Percentiles rank a stretch among this genome's conserved stretches.
phyloP scores from a whole-genome alignment of 2,797 vertebrate species.

The Antennarius maculatus region DNA sequence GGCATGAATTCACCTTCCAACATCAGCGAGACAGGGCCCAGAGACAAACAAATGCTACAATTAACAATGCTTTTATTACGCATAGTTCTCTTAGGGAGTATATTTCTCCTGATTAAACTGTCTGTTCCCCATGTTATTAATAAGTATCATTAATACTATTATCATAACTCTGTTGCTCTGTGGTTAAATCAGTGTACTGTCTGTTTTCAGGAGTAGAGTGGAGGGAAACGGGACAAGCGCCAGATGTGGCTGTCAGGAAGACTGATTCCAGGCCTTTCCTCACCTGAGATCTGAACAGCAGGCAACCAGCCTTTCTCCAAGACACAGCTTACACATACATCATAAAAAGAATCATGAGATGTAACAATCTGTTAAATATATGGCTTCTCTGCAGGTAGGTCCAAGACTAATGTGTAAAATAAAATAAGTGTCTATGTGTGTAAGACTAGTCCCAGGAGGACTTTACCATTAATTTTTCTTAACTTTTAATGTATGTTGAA shows the following conservation, averaged over 20 bases:
- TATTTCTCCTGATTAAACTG: slow-evolving; percentile 52
- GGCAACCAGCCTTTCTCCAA: slow-evolving; percentile 45
- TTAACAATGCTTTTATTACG: slow-evolving; percentile 51
- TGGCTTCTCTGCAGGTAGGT: slow-evolving; percentile 25
- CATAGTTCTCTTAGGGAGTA: slow-evolving; percentile 8
- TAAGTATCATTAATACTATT: slow-evolving; percentile 66
- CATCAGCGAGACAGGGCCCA: slow-evolving; percentile 40
- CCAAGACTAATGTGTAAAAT: slow-evolving; percentile 11
- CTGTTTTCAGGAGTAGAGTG: slow-evolving; percentile 60
- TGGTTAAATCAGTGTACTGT: slow-evolving; percentile 55
- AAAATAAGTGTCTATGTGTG: slow-evolving; percentile 31
- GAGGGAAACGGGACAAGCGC: slow-evolving; percentile 66
- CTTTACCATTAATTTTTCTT: slow-evolving; percentile 14
- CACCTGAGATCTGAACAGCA: slow-evolving; percentile 71
- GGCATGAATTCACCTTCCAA: slow-evolving; percentile 62
- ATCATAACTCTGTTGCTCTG: slow-evolving; percentile 66
- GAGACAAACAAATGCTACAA: slow-evolving; percentile 32
- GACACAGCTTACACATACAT: slow-evolving; percentile 41
- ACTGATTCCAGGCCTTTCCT: slow-evolving; percentile 79
- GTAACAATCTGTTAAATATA: slow-evolving; percentile 40
- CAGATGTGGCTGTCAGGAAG: slow-evolving; percentile 80
- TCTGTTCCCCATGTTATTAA: slow-evolving; percentile 67
- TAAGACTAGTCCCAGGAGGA: slow-evolving; percentile 5
- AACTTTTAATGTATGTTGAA: slow-evolving; percentile 1
- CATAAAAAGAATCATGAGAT: slow-evolving; percentile 38